Base-by-base conservation (phyloP, 2,113 vertebrate genomes). In the Myanophis thanlyinensis region DNA sequence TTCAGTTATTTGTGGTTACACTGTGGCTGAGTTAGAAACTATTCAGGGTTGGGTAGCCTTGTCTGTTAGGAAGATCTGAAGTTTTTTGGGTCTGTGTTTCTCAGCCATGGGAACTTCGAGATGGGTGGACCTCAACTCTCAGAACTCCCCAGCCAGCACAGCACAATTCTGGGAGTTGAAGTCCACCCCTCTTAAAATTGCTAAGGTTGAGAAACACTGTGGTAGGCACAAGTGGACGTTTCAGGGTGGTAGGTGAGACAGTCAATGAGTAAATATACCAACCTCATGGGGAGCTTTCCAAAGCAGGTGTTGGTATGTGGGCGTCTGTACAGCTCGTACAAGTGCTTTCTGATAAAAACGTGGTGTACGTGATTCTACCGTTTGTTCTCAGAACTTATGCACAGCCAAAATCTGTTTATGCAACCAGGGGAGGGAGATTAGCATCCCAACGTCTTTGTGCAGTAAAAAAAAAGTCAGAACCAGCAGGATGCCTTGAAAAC, bases 271-370 rank as follows among this genome's bases (percentile, higher is more conserved):
- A 46, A 89, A 87, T 48, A 87, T 48, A 25, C 11, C 20, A 7
- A 48, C 15, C 3, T 88, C 40, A 3, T n/a, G 30, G 12, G 40
- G 20, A 23, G 25, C 27, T 35, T 48, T 47, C 25, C 1, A 49
- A 35, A 92, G n/a, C 91, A 92, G 67, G 67, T 89, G 49, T 73
- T 54, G 46, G 18, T 48, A 46, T 85, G 91, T 92, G 87, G 91
- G 91, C 52, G 87, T 48, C 47, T 46, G 62, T 4, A 48, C 59
- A 89, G 5, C 49, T 54, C 5, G 4, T 53, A 51, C 53, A 6
- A 46, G 35, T 8, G 73, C 27, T 54, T 92, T 89, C 25, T 89
- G 87, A 53, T 85, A 20, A 84, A 30, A 85, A 54, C 18, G 20
- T 15, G 84, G 67, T 5, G 2, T 89, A 89, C 27, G 49, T 92